These are phyloP conservation scores for Rattus norvegicus DNA, from an alignment of 2,113 vertebrate species.

Conservation along the genomic window GRCr8 NC_086020.1:130886001-130886500, in stretches of 20 bases:
- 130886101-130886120: slow-evolving; percentile 71
- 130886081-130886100: slow-evolving; percentile 69
- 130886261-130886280: slow-evolving; percentile 79
- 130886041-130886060: slow-evolving; percentile 61
- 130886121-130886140: slow-evolving; percentile 51
- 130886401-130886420: slow-evolving; percentile 76
- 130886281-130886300: slow-evolving; percentile 85
- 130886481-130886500: slow-evolving; percentile 72
- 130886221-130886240: slow-evolving; percentile 80
- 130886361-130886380: slow-evolving; percentile 80
- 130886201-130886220: slow-evolving; percentile 78
- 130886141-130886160: slow-evolving; percentile 61
- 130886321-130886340: slow-evolving; percentile 80
- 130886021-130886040: slow-evolving; percentile 57
- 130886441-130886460: slow-evolving; percentile 67
- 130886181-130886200: slow-evolving; percentile 79
- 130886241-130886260: slow-evolving; percentile 84
- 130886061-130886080: slow-evolving; percentile 3
- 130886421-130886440: slow-evolving; percentile 69
- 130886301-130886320: slow-evolving; percentile 77
- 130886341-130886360: slow-evolving; percentile 79
- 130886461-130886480: slow-evolving; percentile 75
- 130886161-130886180: slow-evolving; percentile 73
- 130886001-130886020: slow-evolving; percentile 69
- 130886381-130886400: slow-evolving; percentile 83